Conservation (phyloP, 2,113 vertebrate genomes). For the Crotalus viridis region DNA sequence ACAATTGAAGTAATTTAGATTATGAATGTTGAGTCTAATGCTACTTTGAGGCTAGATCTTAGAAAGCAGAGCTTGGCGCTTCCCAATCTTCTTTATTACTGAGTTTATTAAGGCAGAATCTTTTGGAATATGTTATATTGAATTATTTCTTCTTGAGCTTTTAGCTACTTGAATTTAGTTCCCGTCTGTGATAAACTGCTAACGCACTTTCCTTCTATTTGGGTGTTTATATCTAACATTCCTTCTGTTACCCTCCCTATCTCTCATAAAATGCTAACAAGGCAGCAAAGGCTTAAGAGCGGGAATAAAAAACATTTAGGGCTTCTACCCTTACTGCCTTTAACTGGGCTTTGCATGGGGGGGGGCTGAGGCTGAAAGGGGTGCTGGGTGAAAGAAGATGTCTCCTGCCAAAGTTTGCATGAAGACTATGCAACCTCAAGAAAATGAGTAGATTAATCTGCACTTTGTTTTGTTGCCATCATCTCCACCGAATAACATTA, state of each 20-base stretch:
- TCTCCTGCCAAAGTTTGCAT: background rate
- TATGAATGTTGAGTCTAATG: background rate
- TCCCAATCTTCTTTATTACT: background rate
- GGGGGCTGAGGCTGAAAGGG: background rate
- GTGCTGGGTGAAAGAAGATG: background rate
- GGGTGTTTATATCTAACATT: background rate
- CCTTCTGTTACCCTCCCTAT: background rate
- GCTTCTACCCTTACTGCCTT: background rate
- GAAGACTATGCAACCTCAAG: background rate
- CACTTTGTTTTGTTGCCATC: background rate
- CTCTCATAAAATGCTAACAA: background rate
- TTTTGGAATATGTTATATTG: background rate
- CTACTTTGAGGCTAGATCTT: background rate
- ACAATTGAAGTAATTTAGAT: background rate
- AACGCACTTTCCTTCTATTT: background rate
- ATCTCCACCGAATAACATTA: background rate
- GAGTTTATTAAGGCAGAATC: background rate
- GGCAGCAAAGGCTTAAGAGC: background rate
- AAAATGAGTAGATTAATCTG: background rate
- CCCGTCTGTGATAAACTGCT: background rate
- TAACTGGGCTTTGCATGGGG: background rate
- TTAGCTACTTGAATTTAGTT: background rate
- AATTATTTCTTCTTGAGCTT: background rate
- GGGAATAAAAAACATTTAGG: background rate
- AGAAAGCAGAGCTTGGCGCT: background rate